Evolutionary conservation across 2,113 vertebrate species (phyloP).

Genomic region (Phalacrocorax carbo): DNA sequence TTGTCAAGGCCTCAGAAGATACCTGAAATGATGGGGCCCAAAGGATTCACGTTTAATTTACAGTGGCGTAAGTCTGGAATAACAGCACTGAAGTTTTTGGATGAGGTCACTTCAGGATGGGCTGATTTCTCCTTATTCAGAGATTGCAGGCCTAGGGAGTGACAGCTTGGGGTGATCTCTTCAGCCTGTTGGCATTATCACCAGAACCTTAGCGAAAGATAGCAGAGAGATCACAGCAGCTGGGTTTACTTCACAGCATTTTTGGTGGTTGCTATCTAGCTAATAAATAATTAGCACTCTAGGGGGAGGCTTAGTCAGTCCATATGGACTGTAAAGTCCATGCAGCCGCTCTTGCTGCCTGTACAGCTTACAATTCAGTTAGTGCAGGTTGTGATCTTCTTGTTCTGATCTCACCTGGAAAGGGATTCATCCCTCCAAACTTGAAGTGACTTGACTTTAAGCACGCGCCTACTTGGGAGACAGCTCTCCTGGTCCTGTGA

Average conservation of each 20-base stretch:
- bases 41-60: neutral
- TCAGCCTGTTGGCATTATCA: neutral
- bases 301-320: neutral
- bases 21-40: neutral
- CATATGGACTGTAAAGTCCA: neutral
- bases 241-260: neutral
- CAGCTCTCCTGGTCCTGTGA: neutral
- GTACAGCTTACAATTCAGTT: neutral
- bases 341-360: neutral
- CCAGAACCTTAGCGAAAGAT: neutral
- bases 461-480: rapidly evolving
- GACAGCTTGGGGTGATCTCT: neutral
- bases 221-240: neutral
- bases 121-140: neutral
- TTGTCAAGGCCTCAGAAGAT: neutral
- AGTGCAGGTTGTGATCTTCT: neutral
- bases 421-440: neutral
- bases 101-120: neutral
- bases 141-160: neutral
- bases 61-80: neutral
- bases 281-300: neutral
- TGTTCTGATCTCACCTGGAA: neutral
- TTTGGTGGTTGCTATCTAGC: neutral
- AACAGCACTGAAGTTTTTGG: neutral
- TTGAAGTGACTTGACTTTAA: neutral